phyloP scores from a whole-genome alignment of 2,113 vertebrate species.

The Platysteira castanea region DNA sequence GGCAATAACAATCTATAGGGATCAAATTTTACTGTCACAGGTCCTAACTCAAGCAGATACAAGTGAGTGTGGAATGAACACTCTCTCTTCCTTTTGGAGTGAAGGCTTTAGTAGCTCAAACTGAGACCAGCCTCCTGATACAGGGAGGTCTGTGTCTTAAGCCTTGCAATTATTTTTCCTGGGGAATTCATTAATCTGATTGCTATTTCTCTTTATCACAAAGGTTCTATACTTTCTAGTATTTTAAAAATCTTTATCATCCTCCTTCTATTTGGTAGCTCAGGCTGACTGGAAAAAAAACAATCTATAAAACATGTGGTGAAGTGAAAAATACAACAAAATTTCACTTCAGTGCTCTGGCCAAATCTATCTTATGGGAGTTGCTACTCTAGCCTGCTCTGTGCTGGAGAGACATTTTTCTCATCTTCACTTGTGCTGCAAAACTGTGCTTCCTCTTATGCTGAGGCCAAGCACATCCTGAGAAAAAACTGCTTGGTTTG shows the following conservation, averaged over 20 bases:
- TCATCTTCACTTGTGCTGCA: slow-evolving; percentile 34
- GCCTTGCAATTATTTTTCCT: neutral
- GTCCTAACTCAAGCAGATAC: neutral
- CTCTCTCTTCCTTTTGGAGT: neutral
- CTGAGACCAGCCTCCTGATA: neutral
- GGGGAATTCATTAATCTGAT: neutral
- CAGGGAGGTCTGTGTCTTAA: neutral
- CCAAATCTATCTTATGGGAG: slow-evolving; percentile 16
- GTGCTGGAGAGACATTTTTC: slow-evolving; percentile 3
- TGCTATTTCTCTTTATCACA: neutral
- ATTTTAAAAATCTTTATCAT: neutral
- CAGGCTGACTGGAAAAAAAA: neutral
- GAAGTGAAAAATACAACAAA: slow-evolving; percentile 26
- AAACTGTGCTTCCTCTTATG: neutral
- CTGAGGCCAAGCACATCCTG: neutral
- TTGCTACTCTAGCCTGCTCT: neutral
- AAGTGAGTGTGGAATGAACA: neutral
- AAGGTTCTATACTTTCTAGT: neutral
- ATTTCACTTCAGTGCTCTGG: neutral
- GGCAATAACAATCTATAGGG: neutral
- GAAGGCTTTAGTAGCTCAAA: neutral
- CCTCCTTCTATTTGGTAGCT: neutral
- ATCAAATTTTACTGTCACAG: neutral
- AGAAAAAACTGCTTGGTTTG: neutral
- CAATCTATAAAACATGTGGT: neutral